phyloP scores from a whole-genome alignment of 2,113 vertebrate genomes.

The Bos javanicus region DNA sequence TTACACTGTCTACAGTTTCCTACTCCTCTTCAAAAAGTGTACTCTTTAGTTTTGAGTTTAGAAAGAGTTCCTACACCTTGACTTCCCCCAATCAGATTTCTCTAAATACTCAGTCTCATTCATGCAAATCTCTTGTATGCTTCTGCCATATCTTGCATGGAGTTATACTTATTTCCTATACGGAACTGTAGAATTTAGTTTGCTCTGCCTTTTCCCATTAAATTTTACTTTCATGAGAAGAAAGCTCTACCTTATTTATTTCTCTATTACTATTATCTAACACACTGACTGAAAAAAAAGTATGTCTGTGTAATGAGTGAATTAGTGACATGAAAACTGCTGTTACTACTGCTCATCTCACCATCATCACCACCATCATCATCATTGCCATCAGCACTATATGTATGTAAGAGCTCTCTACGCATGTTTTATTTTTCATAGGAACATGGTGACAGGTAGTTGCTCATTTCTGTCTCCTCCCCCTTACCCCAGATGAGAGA shows the following conservation, averaged over 20 bases:
- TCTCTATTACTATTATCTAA: neutral
- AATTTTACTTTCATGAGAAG: neutral
- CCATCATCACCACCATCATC: neutral
- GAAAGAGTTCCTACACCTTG: neutral
- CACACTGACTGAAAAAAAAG: neutral
- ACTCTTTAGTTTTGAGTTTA: neutral
- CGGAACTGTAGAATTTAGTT: neutral
- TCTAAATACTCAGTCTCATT: neutral
- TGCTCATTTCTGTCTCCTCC: neutral
- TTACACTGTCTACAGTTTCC: neutral
- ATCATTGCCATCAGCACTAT: accelerated
- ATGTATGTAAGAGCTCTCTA: neutral
- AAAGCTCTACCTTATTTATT: neutral
- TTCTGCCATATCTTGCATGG: neutral
- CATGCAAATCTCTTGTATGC: neutral
- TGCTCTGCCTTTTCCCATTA: neutral
- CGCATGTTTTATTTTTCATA: neutral
- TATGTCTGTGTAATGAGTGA: neutral
- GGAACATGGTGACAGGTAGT: neutral
- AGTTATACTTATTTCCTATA: neutral
- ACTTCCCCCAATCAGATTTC: neutral
- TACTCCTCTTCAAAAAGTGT: neutral
- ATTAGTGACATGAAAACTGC: neutral
- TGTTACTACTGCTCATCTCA: neutral
- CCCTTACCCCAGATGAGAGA: neutral